Conservation (phyloP, 2,888 invertebrate genomes). For the Didymodactylos carnosus region DNA sequence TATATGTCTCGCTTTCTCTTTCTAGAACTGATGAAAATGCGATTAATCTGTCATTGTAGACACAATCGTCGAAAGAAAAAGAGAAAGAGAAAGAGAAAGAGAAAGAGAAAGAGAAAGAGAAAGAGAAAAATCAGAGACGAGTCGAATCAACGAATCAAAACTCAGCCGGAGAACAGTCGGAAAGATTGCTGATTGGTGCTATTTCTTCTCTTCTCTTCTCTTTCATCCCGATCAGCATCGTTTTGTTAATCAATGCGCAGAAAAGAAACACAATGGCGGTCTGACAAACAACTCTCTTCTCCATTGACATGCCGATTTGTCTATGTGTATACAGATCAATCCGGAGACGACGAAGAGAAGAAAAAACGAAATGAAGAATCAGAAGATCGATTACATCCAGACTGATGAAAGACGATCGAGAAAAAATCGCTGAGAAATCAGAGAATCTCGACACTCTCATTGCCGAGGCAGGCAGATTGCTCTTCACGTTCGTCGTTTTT, state of each 20-base stretch:
- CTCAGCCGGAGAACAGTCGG: neutral
- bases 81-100: neutral
- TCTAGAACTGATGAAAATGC: neutral
- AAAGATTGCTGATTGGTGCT: neutral
- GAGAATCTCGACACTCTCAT: neutral
- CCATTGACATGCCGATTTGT: no score
- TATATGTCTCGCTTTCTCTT: neutral
- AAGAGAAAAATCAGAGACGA: no score
- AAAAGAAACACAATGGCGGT: neutral
- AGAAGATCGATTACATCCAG: neutral
- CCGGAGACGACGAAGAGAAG: no score
- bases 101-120: neutral
- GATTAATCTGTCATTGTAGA: constrained; percentile 1
- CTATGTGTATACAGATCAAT: neutral
- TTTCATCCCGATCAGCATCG: neutral
- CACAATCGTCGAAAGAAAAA: neutral
- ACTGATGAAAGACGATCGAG: neutral
- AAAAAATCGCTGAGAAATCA: neutral
- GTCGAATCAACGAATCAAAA: constrained; percentile 1
- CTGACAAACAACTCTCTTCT: neutral
- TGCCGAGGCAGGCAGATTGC: neutral
- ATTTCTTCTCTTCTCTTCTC: neutral
- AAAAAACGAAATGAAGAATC: no score
- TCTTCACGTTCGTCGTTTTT: no score
- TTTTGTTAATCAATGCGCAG: no score